A percentile compares a stretch with the other conserved stretches of the same genome.
Evolutionary conservation across 2,797 vertebrate species (phyloP).

Genomic region (Octomys mimax): DNA sequence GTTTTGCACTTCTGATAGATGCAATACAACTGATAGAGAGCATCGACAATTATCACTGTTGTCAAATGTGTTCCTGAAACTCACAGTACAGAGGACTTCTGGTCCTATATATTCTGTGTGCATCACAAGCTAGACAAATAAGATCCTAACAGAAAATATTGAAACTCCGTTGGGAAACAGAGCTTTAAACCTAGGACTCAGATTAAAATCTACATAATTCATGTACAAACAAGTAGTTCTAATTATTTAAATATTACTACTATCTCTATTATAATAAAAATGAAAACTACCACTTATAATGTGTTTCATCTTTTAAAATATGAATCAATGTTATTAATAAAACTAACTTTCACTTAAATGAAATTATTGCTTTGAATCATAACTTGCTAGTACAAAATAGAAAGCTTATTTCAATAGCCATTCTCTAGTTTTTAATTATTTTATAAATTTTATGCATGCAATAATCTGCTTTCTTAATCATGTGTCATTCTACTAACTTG

Average conservation of each 20-base stretch:
- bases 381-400: not conserved
- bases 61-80: not conserved
- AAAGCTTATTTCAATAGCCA: not conserved
- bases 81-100: not conserved
- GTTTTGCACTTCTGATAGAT: not conserved
- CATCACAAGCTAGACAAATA: slow-evolving; percentile 9
- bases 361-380: not conserved
- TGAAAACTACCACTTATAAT: not conserved
- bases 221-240: not conserved
- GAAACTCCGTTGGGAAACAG: not conserved
- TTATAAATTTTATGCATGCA: not conserved
- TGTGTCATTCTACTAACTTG: not conserved
- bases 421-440: not conserved
- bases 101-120: not conserved
- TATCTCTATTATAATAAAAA: not conserved
- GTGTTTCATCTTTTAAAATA: not conserved
- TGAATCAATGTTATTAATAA: not conserved
- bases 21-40: not conserved
- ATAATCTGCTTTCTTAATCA: not conserved
- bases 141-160: slow-evolving; percentile 36
- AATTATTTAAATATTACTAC: slow-evolving; percentile 15
- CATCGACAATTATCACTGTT: slow-evolving; percentile 25
- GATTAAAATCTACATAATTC: slow-evolving; percentile 36
- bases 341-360: not conserved
- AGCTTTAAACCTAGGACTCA: not conserved